Percentiles rank a stretch among this genome's conserved stretches.
Evolutionary conservation across 1,140 invertebrate species (phyloP).

Genomic region (Plectrocnemia conspersa): DNA sequence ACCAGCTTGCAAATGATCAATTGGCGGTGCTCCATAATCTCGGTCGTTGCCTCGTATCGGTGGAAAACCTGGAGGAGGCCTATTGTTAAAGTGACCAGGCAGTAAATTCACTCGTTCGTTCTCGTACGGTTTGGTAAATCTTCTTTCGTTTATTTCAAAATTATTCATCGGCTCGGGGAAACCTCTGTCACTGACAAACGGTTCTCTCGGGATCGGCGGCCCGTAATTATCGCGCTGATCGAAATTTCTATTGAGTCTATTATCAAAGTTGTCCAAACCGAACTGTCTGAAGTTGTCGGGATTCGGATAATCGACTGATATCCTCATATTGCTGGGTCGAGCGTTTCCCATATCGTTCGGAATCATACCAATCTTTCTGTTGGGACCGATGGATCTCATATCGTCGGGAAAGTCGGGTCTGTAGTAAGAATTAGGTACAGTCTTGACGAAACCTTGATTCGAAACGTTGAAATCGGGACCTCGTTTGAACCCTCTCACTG

Average conservation of each 20-base stretch:
- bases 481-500: too few relatives aligned
- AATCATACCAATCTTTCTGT: neutral
- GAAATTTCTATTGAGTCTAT: neutral
- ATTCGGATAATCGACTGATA: too few relatives aligned
- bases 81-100: neutral
- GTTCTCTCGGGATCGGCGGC: neutral
- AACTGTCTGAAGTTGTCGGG: slow-evolving; percentile 6
- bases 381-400: neutral
- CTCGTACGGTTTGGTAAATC: neutral
- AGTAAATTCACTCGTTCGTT: neutral
- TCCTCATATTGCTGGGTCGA: slow-evolving; percentile 2
- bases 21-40: too few relatives aligned
- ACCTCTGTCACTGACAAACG: neutral
- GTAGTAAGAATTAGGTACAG: too few relatives aligned
- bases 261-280: neutral
- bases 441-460: too few relatives aligned
- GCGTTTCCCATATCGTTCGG: neutral
- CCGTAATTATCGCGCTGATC: slow-evolving; percentile 2
- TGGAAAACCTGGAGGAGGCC: neutral
- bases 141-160: neutral
- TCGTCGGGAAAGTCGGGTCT: too few relatives aligned
- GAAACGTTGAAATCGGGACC: too few relatives aligned
- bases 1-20: too few relatives aligned
- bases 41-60: neutral
- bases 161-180: neutral